Evolutionary conservation across 2,888 invertebrate species (phyloP).

Genomic region (Seira sanloemensis): DNA sequence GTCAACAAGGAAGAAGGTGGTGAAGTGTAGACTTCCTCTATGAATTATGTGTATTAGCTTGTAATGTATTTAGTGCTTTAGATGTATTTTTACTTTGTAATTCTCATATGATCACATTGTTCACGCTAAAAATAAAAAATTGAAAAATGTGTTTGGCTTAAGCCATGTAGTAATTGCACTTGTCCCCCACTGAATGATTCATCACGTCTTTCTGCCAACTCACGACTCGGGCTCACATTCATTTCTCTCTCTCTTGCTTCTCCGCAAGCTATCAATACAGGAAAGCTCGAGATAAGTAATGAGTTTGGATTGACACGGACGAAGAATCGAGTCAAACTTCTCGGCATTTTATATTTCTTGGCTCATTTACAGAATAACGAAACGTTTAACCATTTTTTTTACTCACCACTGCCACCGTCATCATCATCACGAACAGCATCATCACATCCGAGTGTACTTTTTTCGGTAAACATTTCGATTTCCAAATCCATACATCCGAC

Average conservation of each 20-base stretch:
- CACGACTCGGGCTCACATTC: neutral
- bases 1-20: neutral
- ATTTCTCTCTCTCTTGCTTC: neutral
- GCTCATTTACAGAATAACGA: constrained; percentile 38
- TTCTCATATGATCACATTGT: neutral
- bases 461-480: neutral
- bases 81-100: neutral
- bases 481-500: neutral
- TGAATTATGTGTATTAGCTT: neutral
- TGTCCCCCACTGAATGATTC: neutral
- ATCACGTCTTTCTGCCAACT: neutral
- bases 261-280: neutral
- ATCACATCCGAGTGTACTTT: neutral
- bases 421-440: neutral
- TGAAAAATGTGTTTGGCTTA: neutral
- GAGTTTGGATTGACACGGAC: constrained; percentile 15
- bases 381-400: constrained; percentile 4
- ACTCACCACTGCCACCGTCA: neutral
- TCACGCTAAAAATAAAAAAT: neutral
- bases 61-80: too few species aligned
- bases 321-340: constrained; percentile 4
- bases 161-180: neutral
- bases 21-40: neutral
- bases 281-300: constrained; percentile 33
- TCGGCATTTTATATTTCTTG: constrained; percentile 35